phyloP scores from a whole-genome alignment of 2,113 vertebrate species.

The Rhinolophus sinicus region DNA sequence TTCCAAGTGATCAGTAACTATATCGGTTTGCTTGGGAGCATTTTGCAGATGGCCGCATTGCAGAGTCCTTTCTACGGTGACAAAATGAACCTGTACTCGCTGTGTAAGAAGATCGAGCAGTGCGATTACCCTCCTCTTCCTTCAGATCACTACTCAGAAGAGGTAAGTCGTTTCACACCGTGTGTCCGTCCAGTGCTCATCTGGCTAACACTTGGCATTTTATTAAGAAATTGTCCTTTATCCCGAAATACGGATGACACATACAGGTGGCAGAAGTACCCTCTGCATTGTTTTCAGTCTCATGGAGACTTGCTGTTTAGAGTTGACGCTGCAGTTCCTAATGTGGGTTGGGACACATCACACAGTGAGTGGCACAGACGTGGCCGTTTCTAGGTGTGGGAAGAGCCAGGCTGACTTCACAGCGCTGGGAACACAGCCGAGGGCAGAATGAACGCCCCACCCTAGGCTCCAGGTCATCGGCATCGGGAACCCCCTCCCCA shows the following conservation, averaged over 20 bases:
- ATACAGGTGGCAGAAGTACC: neutral
- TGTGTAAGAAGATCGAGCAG: conserved; percentile 99
- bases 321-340: too few relatives aligned
- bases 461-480: too few relatives aligned
- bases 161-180: conserved; percentile 86
- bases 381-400: too few relatives aligned
- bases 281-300: neutral
- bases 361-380: too few relatives aligned
- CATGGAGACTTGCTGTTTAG: neutral
- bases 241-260: neutral
- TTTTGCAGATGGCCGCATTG: conserved; percentile 95
- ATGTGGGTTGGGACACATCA: too few relatives aligned
- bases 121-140: conserved; percentile 99
- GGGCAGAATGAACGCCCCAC: too few relatives aligned
- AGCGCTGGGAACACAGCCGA: too few relatives aligned
- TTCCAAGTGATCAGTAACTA: neutral
- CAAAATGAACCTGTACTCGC: conserved; percentile 99
- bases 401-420: too few relatives aligned
- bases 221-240: neutral
- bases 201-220: neutral
- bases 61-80: conserved; percentile 99
- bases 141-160: conserved; percentile 99
- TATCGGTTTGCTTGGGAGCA: conserved; percentile 60
- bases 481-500: too few relatives aligned
- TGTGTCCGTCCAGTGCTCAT: neutral